Base-by-base conservation (phyloP, 2,888 invertebrate genomes). In the Serrognathus titanus region DNA sequence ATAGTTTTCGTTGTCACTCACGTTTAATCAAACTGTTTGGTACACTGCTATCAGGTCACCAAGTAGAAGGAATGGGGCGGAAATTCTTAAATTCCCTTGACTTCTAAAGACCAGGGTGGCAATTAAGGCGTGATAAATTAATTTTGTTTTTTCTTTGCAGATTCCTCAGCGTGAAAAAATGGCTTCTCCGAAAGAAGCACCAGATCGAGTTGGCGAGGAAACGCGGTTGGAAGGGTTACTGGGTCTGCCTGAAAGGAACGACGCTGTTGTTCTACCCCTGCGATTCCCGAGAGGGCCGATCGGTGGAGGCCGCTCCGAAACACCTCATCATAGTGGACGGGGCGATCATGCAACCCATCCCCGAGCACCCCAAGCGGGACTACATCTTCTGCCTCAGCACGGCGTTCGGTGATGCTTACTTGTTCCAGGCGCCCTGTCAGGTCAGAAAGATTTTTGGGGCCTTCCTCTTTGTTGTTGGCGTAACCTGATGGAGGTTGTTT, bases 321-420 rank as follows among this genome's bases (percentile, higher is more conserved):
- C 95, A 96, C 80, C 86, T 95, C 75, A 94, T 95, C 79, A 95
- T 95, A 74, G 94, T 96, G 66, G 95, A 96, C 79, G 94, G 94
- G 57, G 94, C 94, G 69, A 95, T 98, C 78, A 95, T 96, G 90
- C 97, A 97, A 79, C 94, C 97, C 48, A 95, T 97, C 73, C 97
- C 97, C n/a, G 97, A 98, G 78, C 97, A 98, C 79, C 97, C 97
- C 12, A 96, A 97, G 78, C 84, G 97, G 68, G 97, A 97, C 80
- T 91, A 95, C 80, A 96, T 98, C 78, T 97, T 98, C 83, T 97
- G 97, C 77, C 85, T 98, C 71, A 97, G 96, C 81, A 97, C 97
- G 38, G 95, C 96, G 51, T 97, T 97, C 79, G 98, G 97, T 63
- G 97, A 97, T 80, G 97, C 97, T 61, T 97, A 97, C 80, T 84